Conservation (phyloP, 64 coral and sea anemone genomes). For the Astreopora myriophthalma region DNA sequence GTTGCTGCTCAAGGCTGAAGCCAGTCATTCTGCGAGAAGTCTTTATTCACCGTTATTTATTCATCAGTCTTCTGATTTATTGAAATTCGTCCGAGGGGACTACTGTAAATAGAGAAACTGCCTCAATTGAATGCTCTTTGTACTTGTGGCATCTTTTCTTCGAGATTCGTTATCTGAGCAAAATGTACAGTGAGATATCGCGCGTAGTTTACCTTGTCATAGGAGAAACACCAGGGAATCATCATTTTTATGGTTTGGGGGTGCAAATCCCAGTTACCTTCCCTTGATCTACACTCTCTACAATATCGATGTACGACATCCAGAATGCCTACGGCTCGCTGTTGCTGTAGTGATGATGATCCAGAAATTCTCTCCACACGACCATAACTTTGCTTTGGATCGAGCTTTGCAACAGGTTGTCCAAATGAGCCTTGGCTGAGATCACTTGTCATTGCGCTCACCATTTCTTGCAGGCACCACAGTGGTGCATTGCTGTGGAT, state of each 20-base stretch:
- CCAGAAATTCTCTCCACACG: not conserved
- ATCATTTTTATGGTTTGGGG: not conserved
- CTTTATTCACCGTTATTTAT: slow-evolving; percentile 38
- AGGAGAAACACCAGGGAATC: not conserved
- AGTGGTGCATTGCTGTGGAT: not conserved
- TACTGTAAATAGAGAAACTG: slow-evolving; percentile 33
- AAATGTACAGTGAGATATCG: slow-evolving; percentile 29
- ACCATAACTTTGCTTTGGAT: not conserved
- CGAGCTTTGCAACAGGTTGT: not conserved
- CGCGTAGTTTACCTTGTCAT: slow-evolving; percentile 55
- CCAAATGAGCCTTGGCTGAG: not conserved
- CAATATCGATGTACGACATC: slow-evolving; percentile 51
- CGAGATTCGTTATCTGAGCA: slow-evolving; percentile 19
- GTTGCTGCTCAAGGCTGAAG: not conserved
- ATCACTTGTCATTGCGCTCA: not conserved
- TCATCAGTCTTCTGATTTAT: slow-evolving; percentile 33
- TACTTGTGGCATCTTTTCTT: not conserved
- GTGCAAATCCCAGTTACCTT: not conserved
- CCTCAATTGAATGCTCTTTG: not conserved
- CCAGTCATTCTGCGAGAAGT: not conserved
- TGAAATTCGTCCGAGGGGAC: not conserved
- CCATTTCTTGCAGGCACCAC: not conserved
- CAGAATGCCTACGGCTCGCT: slow-evolving; percentile 20
- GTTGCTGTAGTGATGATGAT: not conserved
- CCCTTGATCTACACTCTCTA: slow-evolving; percentile 20